These are phyloP conservation scores for Apoda limacodes DNA, from an alignment of 2,888 invertebrate genomes.

Conservation along the genomic window DNA sequence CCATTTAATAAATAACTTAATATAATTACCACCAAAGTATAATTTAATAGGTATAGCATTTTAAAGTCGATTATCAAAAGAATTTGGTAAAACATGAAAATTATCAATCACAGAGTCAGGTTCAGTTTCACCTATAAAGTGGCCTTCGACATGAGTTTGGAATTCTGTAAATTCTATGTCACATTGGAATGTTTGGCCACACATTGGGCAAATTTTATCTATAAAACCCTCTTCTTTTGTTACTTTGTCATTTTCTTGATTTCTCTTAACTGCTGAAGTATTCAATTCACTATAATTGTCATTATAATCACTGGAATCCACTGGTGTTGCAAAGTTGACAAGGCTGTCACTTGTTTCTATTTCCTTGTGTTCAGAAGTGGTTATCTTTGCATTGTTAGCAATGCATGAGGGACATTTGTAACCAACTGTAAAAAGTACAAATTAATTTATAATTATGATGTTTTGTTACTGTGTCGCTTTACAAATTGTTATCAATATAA, in stretches of 20 bases:
- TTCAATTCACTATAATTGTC: slow-evolving; percentile 44
- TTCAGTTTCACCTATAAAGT: slow-evolving; percentile 74
- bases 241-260: slow-evolving; percentile 27
- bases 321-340: slow-evolving; percentile 56
- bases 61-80: slow-evolving; percentile 46
- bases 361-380: slow-evolving; percentile 52
- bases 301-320: slow-evolving; percentile 48
- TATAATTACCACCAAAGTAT: no score
- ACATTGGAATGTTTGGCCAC: slow-evolving; percentile 73
- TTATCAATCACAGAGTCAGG: slow-evolving; percentile 63
- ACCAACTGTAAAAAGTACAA: slow-evolving; percentile 41
- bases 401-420: slow-evolving; percentile 52
- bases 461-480: no score
- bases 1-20: no score
- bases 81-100: slow-evolving; percentile 60
- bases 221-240: slow-evolving; percentile 35
- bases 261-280: slow-evolving; percentile 39
- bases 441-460: slow-evolving; percentile 2
- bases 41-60: no score
- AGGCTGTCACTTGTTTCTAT: slow-evolving; percentile 62
- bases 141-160: slow-evolving; percentile 81
- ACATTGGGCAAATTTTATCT: slow-evolving; percentile 79
- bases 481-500: no score
- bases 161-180: slow-evolving; percentile 73
- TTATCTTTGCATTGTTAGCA: slow-evolving; percentile 36